These are phyloP conservation scores for Clamator glandarius DNA, from an alignment of 2,797 vertebrate species.

Conservation along the genomic window DNA sequence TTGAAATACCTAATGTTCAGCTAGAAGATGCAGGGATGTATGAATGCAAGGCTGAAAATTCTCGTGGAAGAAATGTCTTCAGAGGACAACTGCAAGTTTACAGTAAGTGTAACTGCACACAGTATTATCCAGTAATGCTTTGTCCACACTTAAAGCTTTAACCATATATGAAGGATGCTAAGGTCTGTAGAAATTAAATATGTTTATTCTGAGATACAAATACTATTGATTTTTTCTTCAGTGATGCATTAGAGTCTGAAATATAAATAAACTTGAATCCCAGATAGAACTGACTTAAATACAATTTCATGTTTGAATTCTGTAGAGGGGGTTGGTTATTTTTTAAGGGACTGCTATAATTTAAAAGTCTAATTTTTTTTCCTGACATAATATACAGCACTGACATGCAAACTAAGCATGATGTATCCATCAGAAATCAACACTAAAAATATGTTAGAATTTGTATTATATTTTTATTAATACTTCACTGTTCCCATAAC, in stretches of 20 bases:
- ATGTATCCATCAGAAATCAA: background rate
- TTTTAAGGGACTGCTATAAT: background rate
- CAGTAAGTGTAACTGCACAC: conserved; percentile 84
- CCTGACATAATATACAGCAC: background rate
- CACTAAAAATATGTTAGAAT: background rate
- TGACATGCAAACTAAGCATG: background rate
- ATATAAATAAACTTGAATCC: background rate
- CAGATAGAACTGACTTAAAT: background rate
- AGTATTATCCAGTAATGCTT: background rate
- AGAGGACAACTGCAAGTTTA: conserved; percentile 96
- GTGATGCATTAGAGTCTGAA: background rate
- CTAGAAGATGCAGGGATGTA: conserved; percentile 92
- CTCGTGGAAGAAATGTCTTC: conserved; percentile 91
- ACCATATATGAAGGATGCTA: accelerated
- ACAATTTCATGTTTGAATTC: background rate
- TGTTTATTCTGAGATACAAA: background rate
- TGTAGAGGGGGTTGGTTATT: background rate
- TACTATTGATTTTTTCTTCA: background rate
- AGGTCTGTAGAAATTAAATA: background rate
- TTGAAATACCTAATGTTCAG: conserved; percentile 96
- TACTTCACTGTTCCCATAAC: background rate
- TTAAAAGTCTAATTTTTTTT: background rate
- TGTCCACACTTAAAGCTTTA: background rate
- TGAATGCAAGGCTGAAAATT: conserved; percentile 96
- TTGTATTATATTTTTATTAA: background rate